Conservation (phyloP, 2,797 vertebrate genomes). For the Poeciliopsis infans region DNA sequence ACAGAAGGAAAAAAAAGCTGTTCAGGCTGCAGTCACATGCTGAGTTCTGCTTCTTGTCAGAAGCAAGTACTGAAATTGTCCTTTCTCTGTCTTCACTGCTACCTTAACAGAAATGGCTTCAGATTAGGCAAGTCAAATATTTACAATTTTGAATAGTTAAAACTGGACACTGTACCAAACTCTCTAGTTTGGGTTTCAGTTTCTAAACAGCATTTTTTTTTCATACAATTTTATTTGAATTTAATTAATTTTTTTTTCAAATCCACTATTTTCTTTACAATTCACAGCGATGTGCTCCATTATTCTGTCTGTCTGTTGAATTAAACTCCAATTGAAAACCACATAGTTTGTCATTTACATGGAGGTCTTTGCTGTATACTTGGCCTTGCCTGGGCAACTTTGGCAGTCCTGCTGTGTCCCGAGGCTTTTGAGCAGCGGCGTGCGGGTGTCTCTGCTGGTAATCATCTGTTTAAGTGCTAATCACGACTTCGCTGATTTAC, state of each 20-base stretch:
- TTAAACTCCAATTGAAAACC: not conserved
- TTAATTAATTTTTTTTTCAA: not conserved
- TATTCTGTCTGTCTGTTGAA: not conserved
- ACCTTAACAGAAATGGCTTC: not conserved
- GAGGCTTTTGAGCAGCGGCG: slow-evolving; percentile 4
- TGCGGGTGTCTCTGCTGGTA: slow-evolving; percentile 29
- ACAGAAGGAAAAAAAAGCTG: not conserved
- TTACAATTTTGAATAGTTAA: not conserved
- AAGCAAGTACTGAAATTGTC: not conserved
- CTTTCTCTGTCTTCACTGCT: not conserved
- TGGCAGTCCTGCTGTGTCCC: slow-evolving; percentile 4
- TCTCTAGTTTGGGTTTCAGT: not conserved
- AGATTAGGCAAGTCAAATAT: not conserved
- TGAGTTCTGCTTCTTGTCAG: not conserved
- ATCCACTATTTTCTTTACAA: not conserved
- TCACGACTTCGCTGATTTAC: slow-evolving; percentile 44
- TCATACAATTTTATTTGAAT: too few relatives aligned
- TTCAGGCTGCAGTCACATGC: not conserved
- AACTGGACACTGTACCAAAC: not conserved
- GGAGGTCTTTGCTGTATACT: not conserved
- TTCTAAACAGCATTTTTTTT: not conserved
- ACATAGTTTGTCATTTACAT: not conserved
- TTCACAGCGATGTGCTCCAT: not conserved
- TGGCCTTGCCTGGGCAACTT: not conserved
- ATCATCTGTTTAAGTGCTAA: slow-evolving; percentile 53